Conservation (phyloP, 2,113 vertebrate species). For the Cebidichthys violaceus region DNA sequence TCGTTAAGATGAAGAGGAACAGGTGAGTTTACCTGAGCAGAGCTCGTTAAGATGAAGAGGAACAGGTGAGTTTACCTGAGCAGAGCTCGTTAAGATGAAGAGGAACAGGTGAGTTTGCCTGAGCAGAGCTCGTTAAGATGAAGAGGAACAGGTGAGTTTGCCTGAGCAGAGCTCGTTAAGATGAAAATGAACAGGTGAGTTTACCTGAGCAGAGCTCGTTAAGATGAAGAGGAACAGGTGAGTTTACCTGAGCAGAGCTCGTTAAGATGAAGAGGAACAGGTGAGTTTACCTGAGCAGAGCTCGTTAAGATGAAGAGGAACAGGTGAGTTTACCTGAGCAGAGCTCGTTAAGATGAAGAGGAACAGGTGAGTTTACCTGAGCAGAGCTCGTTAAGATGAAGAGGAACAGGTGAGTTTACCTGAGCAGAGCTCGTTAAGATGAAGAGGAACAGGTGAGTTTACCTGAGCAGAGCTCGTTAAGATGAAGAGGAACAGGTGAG, state of each 20-base stretch:
- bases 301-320: too few species aligned
- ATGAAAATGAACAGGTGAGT: not conserved
- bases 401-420: too few species aligned
- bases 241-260: too few species aligned
- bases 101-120: constrained; percentile 75
- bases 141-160: too few species aligned
- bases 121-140: constrained; percentile 81
- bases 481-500: too few species aligned
- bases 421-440: too few species aligned
- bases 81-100: too few species aligned
- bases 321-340: too few species aligned
- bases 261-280: not conserved
- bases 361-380: constrained; percentile 78
- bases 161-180: too few species aligned
- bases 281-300: constrained; percentile 84
- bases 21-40: constrained; percentile 84
- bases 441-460: constrained; percentile 3
- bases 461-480: constrained; percentile 85
- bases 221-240: too few species aligned
- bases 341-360: too few species aligned
- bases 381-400: constrained; percentile 81
- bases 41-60: constrained; percentile 72
- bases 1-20: not conserved
- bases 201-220: constrained; percentile 85
- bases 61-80: too few species aligned